These are phyloP conservation scores for Philotrypesis tridentata DNA, from an alignment of 1,140 invertebrate species.

Conservation along the genomic window DNA sequence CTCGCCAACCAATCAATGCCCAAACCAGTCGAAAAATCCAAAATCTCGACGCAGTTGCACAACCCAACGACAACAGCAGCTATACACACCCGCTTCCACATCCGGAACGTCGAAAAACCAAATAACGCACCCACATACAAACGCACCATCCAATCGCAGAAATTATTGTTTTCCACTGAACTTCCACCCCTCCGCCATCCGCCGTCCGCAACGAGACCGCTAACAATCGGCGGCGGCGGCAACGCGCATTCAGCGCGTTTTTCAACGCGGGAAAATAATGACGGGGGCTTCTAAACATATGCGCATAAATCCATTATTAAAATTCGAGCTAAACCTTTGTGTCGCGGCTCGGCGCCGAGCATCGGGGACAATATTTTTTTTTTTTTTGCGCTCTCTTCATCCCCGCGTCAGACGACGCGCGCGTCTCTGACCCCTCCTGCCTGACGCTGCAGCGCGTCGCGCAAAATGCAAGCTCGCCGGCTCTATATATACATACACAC, in stretches of 20 bases:
- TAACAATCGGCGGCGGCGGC: neutral
- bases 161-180: neutral
- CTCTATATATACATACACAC: too few relatives aligned
- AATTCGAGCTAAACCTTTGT: slow-evolving; percentile 66
- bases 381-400: slow-evolving; percentile 58
- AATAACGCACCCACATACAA: too few relatives aligned
- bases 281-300: slow-evolving; percentile 66
- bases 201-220: too few relatives aligned
- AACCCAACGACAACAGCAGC: too few relatives aligned
- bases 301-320: slow-evolving; percentile 74
- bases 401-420: too few relatives aligned
- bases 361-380: slow-evolving; percentile 65
- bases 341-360: slow-evolving; percentile 20
- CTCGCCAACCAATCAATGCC: too few relatives aligned
- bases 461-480: neutral
- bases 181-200: too few relatives aligned
- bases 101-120: too few relatives aligned
- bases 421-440: neutral
- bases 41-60: too few relatives aligned
- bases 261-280: slow-evolving; percentile 55
- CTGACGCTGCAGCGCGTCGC: neutral
- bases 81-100: too few relatives aligned
- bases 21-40: too few relatives aligned
- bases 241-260: neutral
- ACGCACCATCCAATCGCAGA: slow-evolving; percentile 17